Evolutionary conservation across 1,140 invertebrate genomes (phyloP), one percentile per base, ranked within the genome.

Genomic region (Lepidurus packardi): DNA sequence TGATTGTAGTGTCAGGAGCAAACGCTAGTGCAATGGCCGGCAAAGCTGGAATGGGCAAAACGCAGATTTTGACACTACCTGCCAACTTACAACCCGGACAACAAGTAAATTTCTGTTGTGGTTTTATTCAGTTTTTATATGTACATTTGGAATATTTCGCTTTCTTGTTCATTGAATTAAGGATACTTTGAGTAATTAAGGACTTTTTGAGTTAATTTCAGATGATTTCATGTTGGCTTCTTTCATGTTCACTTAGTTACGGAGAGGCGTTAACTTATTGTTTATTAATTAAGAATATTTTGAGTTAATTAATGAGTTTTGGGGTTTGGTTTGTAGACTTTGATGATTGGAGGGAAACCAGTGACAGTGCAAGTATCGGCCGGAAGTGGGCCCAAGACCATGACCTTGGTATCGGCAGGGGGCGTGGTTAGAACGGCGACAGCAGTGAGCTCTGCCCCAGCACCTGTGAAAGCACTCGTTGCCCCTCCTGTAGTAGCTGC

Each of bases 291-390:
- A 34, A 25, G 25, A 25, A 25, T 25, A 25, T 34, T 34, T 34
- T 43, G 21, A 21, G 77, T 77, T 80, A 34, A 74, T 73, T 43
- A 77, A 43, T 77, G 13, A 73, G 16, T 78, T 42, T 47, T 78
- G 10, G 43, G 65, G 43, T 74, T 43, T 76, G 11, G 43, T 42
- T 84, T 89, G 85, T 90, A 90, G 82, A 85, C 89, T 24, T 86
- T 91, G 34, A 88, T 89, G 45, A 87, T 91, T 81, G 87, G 89
- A n/a, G 91, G 91, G 1, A 92, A 92, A 84, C 90, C 90, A 7
- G 88, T 92, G 1, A 91, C 91, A 3, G 85, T 92, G 34, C 88
- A 89, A 83, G 87, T 90, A 85, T 86, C 88, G 10, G 85, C 86
- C 9, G 86, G 85, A 73, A 84, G 86, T 78, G 86, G 86, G 34